Evolutionary conservation across 2,888 invertebrate genomes (phyloP).

Genomic region (Campoletis raptor): DNA sequence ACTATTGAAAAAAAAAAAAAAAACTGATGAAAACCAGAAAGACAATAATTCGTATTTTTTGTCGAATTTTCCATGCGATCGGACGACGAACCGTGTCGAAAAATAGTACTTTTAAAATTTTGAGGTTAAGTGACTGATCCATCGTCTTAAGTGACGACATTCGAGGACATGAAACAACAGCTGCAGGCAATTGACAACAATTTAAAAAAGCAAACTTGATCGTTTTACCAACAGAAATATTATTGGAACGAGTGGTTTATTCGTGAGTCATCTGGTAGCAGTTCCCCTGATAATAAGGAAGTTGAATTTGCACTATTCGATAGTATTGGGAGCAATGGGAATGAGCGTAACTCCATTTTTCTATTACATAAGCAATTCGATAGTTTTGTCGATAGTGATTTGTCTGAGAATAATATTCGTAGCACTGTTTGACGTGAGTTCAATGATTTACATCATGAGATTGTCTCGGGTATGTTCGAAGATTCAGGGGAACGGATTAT

Average conservation of each 20-base stretch:
- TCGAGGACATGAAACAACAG: not conserved
- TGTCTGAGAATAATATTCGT: slow-evolving; percentile 55
- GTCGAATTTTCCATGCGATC: too few species aligned
- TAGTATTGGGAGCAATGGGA: slow-evolving; percentile 64
- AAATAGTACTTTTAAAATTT: too few species aligned
- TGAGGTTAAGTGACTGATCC: too few species aligned
- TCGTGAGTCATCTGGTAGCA: slow-evolving; percentile 56
- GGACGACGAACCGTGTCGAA: too few species aligned
- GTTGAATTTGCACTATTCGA: slow-evolving; percentile 61
- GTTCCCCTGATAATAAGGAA: slow-evolving; percentile 59
- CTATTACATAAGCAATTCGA: slow-evolving; percentile 49
- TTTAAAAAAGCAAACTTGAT: not conserved
- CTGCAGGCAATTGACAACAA: not conserved
- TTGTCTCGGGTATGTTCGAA: slow-evolving; percentile 55
- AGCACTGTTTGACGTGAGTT: slow-evolving; percentile 56
- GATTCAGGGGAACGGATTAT: slow-evolving; percentile 51
- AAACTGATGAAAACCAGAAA: too few species aligned
- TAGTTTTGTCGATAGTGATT: slow-evolving; percentile 42
- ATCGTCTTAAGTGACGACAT: not conserved
- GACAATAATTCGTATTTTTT: not conserved
- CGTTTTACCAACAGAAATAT: slow-evolving; percentile 43
- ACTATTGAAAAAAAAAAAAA: too few species aligned
- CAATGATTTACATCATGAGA: slow-evolving; percentile 50
- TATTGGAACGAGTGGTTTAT: slow-evolving; percentile 30
- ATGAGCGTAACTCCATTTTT: slow-evolving; percentile 59